phyloP scores from a whole-genome alignment of 2,113 vertebrate genomes.

The Rhea pennata region DNA sequence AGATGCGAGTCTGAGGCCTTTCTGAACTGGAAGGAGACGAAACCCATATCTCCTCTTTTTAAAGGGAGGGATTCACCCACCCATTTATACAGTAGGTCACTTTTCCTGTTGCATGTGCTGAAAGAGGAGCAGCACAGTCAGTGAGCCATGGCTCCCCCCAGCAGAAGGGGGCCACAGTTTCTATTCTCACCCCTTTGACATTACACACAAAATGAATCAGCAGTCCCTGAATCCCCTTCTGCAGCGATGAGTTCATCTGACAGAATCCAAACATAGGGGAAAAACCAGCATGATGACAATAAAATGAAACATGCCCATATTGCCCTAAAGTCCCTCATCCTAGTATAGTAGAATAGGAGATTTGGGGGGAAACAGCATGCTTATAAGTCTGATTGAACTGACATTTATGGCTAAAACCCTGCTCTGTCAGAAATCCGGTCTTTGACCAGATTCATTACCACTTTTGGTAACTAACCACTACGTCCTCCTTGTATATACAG shows the following conservation, averaged over 20 bases:
- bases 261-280: neutral
- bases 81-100: neutral
- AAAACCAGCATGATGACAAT: neutral
- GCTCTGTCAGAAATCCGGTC: neutral
- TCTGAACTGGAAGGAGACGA: neutral
- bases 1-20: neutral
- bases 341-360: fast-evolving
- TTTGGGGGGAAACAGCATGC: neutral
- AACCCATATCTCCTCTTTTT: neutral
- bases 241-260: neutral
- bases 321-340: neutral
- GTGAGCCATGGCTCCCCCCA: neutral
- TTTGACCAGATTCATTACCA: neutral
- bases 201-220: neutral
- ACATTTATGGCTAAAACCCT: fast-evolving
- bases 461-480: neutral
- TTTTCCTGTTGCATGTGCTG: fast-evolving
- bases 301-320: fast-evolving
- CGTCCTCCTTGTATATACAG: neutral
- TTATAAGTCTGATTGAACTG: neutral
- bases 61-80: neutral
- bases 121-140: neutral
- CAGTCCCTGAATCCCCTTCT: neutral
- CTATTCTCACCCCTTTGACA: neutral
- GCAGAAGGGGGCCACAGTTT: fast-evolving